phyloP scores from a whole-genome alignment of 2,113 vertebrate genomes.

The Corapipo altera region DNA sequence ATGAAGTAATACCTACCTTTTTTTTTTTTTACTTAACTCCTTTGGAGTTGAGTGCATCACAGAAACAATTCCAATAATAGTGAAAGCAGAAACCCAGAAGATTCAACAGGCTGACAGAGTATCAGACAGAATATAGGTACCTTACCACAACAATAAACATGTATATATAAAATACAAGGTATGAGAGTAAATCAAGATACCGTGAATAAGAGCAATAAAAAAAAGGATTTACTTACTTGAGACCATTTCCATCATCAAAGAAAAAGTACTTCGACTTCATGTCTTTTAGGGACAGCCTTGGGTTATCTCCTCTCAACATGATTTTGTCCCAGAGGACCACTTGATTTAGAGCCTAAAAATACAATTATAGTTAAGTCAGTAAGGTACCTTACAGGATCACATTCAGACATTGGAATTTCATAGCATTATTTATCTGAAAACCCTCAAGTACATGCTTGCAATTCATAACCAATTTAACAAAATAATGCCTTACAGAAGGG shows the following conservation, averaged over 20 bases:
- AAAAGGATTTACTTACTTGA: slow-evolving; percentile 81
- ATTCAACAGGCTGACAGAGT: neutral
- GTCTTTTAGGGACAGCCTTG: slow-evolving; percentile 88
- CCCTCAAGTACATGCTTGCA: neutral
- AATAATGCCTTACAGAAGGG: neutral
- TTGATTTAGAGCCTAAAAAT: slow-evolving; percentile 89
- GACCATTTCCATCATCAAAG: slow-evolving; percentile 97
- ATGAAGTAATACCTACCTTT: neutral
- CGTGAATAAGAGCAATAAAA: neutral
- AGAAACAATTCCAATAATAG: neutral
- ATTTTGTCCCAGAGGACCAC: slow-evolving; percentile 99
- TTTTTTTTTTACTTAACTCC: neutral
- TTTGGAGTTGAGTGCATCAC: neutral
- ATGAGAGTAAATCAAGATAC: neutral
- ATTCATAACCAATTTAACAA: neutral
- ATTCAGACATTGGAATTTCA: neutral
- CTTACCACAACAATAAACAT: neutral
- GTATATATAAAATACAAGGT: neutral
- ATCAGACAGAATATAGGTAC: neutral
- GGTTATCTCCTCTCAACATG: slow-evolving; percentile 89
- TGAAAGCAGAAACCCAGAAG: neutral
- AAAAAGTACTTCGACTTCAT: slow-evolving; percentile 98
- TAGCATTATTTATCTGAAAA: neutral
- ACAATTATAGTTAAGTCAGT: slow-evolving; percentile 23
- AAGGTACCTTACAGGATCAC: neutral